Evolutionary conservation across 2,113 vertebrate genomes (phyloP).

Genomic region (Myotis davidii): DNA sequence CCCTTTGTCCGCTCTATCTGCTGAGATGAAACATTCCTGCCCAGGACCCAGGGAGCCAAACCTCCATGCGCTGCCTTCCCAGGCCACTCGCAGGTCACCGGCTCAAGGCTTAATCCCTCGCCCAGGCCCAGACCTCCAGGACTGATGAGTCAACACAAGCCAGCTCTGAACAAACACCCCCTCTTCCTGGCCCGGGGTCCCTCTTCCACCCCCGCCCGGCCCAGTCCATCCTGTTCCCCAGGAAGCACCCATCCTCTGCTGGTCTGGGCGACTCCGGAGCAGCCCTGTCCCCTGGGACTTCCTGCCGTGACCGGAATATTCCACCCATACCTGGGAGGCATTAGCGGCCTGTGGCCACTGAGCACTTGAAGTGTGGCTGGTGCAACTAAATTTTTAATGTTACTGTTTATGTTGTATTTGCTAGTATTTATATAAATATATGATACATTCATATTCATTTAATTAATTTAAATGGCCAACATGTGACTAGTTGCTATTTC

Average conservation of each 20-base stretch:
- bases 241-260: background rate
- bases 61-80: background rate
- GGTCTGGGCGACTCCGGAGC: background rate
- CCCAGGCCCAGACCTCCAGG: background rate
- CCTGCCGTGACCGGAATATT: rapidly evolving
- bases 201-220: background rate
- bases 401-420: background rate
- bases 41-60: background rate
- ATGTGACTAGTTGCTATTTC: background rate
- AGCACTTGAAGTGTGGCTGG: background rate
- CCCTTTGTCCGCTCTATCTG: slow-evolving; percentile 12
- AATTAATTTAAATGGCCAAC: background rate
- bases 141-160: slow-evolving; percentile 5
- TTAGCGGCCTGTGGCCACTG: rapidly evolving
- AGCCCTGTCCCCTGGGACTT: background rate
- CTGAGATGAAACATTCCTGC: slow-evolving; percentile 67
- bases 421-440: background rate
- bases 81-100: background rate
- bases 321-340: background rate
- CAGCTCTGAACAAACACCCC: background rate
- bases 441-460: background rate
- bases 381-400: background rate
- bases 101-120: slow-evolving; percentile 47
- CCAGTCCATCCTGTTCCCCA: background rate
- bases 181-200: background rate